Conservation (phyloP, 1,140 invertebrate genomes). For the Dreissena polymorpha region DNA sequence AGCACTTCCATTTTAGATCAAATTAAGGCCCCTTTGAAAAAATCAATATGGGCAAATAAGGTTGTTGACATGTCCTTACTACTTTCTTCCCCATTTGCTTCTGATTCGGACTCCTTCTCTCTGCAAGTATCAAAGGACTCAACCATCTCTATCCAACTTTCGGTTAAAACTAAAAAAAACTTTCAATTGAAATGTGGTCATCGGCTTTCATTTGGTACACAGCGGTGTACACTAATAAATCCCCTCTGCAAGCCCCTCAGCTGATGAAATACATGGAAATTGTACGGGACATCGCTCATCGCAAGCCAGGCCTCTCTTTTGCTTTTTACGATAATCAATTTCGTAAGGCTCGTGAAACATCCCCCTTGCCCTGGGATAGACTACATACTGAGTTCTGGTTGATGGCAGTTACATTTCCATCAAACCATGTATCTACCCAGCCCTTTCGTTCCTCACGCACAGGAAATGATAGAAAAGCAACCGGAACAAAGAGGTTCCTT, state of each 20-base stretch:
- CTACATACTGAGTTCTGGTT: slow-evolving; percentile 12
- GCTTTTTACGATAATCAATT: slow-evolving; percentile 37
- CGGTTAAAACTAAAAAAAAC: slow-evolving; percentile 1
- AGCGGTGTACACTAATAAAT: slow-evolving; percentile 4
- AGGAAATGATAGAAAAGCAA: not conserved
- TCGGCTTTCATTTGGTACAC: slow-evolving; percentile 23
- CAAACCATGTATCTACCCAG: not conserved
- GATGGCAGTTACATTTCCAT: not conserved
- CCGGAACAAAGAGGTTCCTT: slow-evolving; percentile 14
- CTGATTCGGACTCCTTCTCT: not conserved
- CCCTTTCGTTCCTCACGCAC: slow-evolving; percentile 1
- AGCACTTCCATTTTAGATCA: too few relatives aligned
- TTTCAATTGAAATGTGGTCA: slow-evolving; percentile 23
- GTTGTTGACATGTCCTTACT: slow-evolving; percentile 21
- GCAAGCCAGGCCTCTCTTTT: not conserved
- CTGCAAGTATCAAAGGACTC: not conserved
- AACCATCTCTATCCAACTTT: not conserved
- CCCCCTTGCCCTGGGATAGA: slow-evolving; percentile 26
- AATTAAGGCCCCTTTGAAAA: not conserved
- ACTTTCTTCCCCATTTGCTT: not conserved
- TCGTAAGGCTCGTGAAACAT: not conserved
- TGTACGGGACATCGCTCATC: slow-evolving; percentile 21
- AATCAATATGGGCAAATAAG: slow-evolving; percentile 31
- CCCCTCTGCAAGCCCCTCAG: slow-evolving; percentile 21
- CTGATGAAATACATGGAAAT: slow-evolving; percentile 37